phyloP scores from a whole-genome alignment of 2,888 invertebrate genomes.

The Amblyjoppa fuscipennis region DNA sequence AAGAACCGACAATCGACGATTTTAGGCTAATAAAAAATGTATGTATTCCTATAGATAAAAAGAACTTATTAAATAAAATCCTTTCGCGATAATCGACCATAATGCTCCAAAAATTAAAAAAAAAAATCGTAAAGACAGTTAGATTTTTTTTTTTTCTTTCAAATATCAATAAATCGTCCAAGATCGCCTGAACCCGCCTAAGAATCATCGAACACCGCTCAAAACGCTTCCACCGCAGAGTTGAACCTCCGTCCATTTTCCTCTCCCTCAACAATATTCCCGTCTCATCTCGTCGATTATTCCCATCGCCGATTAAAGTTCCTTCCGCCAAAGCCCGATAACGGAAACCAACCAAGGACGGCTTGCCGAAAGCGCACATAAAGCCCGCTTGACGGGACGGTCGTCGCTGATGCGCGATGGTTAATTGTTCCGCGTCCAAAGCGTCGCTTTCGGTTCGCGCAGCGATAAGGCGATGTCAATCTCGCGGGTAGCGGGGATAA shows the following conservation, averaged over 20 bases:
- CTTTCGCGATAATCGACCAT: no score
- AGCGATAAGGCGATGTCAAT: conserved; percentile 77
- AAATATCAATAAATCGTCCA: background rate
- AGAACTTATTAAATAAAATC: background rate
- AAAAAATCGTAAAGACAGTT: no score
- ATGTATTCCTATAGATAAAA: background rate
- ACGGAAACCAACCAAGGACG: background rate
- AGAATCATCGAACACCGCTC: background rate
- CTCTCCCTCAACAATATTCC: background rate
- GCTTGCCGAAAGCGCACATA: background rate
- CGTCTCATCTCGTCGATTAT: background rate
- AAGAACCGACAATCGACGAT: no score
- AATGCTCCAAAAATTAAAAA: no score
- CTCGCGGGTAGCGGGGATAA: conserved; percentile 65
- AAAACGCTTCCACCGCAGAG: no score
- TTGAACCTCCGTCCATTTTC: no score
- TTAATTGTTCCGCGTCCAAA: conserved; percentile 78
- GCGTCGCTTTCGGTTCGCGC: conserved; percentile 35
- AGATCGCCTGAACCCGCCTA: background rate
- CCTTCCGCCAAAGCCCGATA: background rate
- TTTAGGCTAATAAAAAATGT: no score
- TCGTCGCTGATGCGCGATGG: conserved; percentile 71
- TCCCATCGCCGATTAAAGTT: conserved; percentile 22
- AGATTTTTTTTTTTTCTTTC: no score
- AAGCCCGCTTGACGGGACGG: background rate